Conservation (phyloP, 2,888 invertebrate genomes). For the Agapostemon virescens region DNA sequence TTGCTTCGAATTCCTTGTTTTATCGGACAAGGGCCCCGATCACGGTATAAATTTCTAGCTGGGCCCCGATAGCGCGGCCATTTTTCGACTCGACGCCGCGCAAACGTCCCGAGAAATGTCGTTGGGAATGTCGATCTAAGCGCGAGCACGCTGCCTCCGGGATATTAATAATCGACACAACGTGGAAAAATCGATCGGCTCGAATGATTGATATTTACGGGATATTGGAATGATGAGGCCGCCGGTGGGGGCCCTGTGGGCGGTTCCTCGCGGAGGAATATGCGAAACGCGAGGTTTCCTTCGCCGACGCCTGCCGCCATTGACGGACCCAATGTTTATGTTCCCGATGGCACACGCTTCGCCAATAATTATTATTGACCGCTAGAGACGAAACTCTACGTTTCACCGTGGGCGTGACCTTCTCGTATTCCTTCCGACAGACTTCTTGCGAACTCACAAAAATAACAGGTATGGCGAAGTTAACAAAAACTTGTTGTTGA, state of each 20-base stretch:
- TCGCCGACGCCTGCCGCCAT: too few relatives aligned
- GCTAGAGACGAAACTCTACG: too few relatives aligned
- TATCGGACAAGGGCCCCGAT: constrained; percentile 52
- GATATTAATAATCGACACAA: constrained; percentile 48
- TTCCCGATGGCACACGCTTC: too few relatives aligned
- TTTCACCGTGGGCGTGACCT: too few relatives aligned
- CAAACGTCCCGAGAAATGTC: constrained; percentile 53
- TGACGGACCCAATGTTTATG: too few relatives aligned
- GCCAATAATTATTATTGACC: too few relatives aligned
- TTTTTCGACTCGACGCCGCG: constrained; percentile 32
- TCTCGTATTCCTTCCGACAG: too few relatives aligned
- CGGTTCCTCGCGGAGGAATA: background rate
- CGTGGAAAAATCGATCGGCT: constrained; percentile 24
- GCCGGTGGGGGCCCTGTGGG: background rate
- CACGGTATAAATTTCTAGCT: constrained; percentile 52
- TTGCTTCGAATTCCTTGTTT: constrained; percentile 61
- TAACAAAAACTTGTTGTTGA: too few relatives aligned
- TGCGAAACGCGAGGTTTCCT: too few relatives aligned
- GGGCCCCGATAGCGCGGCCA: constrained; percentile 35
- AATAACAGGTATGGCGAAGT: too few relatives aligned
- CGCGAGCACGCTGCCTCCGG: constrained; percentile 34
- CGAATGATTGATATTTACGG: constrained; percentile 16
- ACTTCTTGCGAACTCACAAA: too few relatives aligned
- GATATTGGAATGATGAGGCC: background rate
- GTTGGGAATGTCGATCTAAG: constrained; percentile 51